Evolutionary conservation across 2,113 vertebrate genomes (phyloP), one percentile per base, ranked within the genome.

Genomic region (Suricata suricatta): DNA sequence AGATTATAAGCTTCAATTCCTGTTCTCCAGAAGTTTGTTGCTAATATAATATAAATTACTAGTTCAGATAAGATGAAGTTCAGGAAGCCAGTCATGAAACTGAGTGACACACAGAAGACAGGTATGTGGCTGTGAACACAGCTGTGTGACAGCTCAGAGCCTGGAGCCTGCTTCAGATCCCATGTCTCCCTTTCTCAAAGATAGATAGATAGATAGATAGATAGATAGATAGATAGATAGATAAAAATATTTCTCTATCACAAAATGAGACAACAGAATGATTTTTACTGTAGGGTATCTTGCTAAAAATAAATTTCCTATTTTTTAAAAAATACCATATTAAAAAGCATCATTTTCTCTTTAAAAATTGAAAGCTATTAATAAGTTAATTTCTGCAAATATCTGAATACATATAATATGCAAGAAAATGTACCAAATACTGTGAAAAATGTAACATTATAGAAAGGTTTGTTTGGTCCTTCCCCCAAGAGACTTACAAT

Each of bases 301-400:
- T 90, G 41, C 47, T 88, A 90, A 93, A 93, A 92, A 50, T 13
- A 47, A 89, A 93, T 19, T 82, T 76, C 21, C n/a, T 83, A 63
- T 86, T 77, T 88, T 50, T 44, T 89, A 96, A 95, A 93, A 41
- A 27, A 79, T 63, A 68, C 3, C 35, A 84, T 21, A 63, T 5
- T 80, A 16, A 96, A 96, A 31, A 95, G 29, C 13, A 93, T 71
- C 13, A 74, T 79, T 77, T 84, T 93, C 31, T 96, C 63, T 80
- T 92, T 0, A 94, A 90, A 95, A 86, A 63, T 52, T 72, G 44
- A 63, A 96, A 96, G 31, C 44, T 93, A 52, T 81, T 82, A 66
- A 79, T 66, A 15, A 91, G 71, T 84, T 84, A 44, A 79, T 77
- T 31, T 82, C 79, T 3, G 97, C 13, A 96, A 93, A 71, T 89